Conservation (phyloP, 2,113 vertebrate genomes). For the Oxyura jamaicensis region DNA sequence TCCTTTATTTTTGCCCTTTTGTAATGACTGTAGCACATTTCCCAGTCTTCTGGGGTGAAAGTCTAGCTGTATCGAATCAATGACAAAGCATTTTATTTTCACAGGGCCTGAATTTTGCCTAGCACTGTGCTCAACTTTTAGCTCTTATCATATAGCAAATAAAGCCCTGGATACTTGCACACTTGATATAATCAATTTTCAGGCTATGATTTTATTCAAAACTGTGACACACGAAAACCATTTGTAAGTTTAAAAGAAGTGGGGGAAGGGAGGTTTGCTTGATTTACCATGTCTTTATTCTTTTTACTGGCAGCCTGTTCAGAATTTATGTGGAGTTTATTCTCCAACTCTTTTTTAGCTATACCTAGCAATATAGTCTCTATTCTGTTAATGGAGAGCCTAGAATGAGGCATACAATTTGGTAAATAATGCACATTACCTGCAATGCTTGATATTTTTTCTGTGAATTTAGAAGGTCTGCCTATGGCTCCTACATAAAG, state of each 20-base stretch:
- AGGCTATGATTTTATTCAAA: background rate
- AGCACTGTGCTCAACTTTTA: background rate
- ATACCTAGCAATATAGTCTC: background rate
- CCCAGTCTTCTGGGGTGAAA: background rate
- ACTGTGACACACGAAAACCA: background rate
- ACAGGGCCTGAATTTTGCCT: conserved; percentile 14
- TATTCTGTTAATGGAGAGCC: background rate
- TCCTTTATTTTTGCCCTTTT: background rate
- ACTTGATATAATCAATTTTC: conserved; percentile 26
- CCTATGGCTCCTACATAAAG: background rate
- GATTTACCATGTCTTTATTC: background rate
- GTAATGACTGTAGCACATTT: background rate
- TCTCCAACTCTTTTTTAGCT: background rate
- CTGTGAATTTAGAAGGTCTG: background rate
- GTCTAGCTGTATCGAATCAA: background rate
- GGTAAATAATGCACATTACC: background rate
- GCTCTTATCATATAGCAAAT: background rate
- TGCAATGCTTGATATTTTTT: background rate
- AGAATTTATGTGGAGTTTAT: background rate
- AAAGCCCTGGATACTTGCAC: background rate
- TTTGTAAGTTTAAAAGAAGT: background rate
- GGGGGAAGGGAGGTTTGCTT: background rate
- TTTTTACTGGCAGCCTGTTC: background rate
- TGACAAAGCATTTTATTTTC: conserved; percentile 31
- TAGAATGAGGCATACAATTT: background rate